Evolutionary conservation across 1,140 invertebrate species (phyloP).

Genomic region (Pogonus chalceus): DNA sequence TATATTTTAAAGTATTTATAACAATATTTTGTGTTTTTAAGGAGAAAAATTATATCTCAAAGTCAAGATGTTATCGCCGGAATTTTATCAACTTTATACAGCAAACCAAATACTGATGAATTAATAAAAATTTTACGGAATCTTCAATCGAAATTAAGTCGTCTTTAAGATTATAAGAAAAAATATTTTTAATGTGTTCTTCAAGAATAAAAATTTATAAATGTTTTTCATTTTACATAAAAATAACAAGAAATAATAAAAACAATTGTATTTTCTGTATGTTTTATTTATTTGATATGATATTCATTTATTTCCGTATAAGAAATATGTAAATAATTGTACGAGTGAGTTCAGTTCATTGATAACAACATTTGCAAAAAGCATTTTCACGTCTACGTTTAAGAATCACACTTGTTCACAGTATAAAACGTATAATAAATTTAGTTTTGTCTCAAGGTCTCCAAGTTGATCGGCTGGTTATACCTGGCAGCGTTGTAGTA

Average conservation of each 20-base stretch:
- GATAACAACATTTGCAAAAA: not conserved
- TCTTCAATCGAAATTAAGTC: conserved; percentile 40
- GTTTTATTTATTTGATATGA: too few species aligned
- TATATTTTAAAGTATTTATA: conserved; percentile 19
- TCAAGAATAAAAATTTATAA: not conserved
- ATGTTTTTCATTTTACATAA: too few species aligned
- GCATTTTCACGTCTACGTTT: not conserved
- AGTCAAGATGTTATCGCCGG: conserved; percentile 56
- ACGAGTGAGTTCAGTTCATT: too few species aligned
- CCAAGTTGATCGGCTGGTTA: conserved; percentile 9
- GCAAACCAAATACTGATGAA: conserved; percentile 50
- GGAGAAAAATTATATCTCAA: conserved; percentile 48
- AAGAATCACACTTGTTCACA: not conserved
- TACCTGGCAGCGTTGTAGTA: conserved; percentile 16
- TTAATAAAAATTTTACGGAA: conserved; percentile 41
- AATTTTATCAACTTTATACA: conserved; percentile 54
- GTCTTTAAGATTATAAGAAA: conserved; percentile 13
- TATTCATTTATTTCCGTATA: too few species aligned
- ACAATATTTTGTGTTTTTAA: conserved; percentile 30
- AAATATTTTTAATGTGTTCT: not conserved
- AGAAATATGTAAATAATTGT: too few species aligned
- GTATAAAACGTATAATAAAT: conserved; percentile 14
- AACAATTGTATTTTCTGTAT: too few species aligned
- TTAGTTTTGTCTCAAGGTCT: conserved; percentile 20
- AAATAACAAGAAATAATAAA: too few species aligned